Evolutionary conservation across 2,797 vertebrate species (phyloP).

Genomic region (Poecilia velifera): DNA sequence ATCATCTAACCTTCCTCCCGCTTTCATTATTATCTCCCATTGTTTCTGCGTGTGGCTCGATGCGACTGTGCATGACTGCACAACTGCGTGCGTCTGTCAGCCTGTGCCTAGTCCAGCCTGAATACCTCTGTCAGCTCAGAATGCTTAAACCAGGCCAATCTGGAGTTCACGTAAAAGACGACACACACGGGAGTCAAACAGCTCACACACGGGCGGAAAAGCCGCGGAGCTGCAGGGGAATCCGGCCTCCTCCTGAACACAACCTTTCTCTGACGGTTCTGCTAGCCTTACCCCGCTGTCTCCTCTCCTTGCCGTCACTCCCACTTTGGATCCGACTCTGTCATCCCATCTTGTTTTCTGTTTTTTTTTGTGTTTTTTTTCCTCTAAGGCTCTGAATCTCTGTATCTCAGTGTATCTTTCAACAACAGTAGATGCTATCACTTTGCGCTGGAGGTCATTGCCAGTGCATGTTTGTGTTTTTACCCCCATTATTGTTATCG

Average conservation of each 20-base stretch:
- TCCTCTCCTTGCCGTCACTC: constrained; percentile 32
- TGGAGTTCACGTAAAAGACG: constrained; percentile 65
- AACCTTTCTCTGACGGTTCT: constrained; percentile 52
- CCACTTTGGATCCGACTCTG: constrained; percentile 16
- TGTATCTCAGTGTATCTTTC: constrained; percentile 44
- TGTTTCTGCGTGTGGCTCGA: constrained; percentile 13
- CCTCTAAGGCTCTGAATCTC: constrained; percentile 14
- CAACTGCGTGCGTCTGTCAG: constrained; percentile 51
- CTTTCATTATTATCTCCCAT: not conserved
- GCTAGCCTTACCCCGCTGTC: constrained; percentile 22
- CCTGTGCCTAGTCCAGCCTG: constrained; percentile 62
- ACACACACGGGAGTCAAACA: constrained; percentile 30
- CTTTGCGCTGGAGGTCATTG: constrained; percentile 55
- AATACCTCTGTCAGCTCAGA: constrained; percentile 70
- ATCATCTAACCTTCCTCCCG: constrained; percentile 24
- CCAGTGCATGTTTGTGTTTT: constrained; percentile 65
- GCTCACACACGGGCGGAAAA: constrained; percentile 17
- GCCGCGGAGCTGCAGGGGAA: constrained; percentile 23
- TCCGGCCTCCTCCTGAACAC: constrained; percentile 42
- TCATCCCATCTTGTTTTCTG: constrained; percentile 30
- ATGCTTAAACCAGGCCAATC: constrained; percentile 57
- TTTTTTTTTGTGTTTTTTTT: constrained; percentile 9
- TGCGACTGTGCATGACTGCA: constrained; percentile 35
- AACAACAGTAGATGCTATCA: constrained; percentile 58
- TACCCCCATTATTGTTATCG: constrained; percentile 59